Conservation (phyloP, 53 echinoderm and acorn worm genomes). For the Antedon mediterranea region DNA sequence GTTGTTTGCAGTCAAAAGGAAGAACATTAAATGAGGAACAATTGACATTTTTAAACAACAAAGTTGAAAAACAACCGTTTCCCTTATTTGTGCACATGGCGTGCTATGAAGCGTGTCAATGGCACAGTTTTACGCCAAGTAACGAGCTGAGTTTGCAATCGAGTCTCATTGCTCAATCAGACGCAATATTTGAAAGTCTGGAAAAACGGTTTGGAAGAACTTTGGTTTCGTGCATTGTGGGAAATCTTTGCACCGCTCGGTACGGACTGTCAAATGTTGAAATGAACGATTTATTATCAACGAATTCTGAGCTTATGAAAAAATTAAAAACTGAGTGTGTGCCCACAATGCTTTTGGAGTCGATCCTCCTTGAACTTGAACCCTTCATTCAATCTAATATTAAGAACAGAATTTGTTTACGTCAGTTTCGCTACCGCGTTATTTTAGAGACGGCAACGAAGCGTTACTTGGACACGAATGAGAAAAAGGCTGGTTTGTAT, state of each 20-base stretch:
- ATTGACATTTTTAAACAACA: slow-evolving; percentile 35
- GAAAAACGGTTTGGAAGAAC: slow-evolving; percentile 62
- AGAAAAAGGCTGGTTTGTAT: slow-evolving; percentile 37
- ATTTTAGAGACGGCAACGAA: slow-evolving; percentile 50
- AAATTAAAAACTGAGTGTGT: slow-evolving; percentile 41
- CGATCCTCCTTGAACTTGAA: slow-evolving; percentile 58
- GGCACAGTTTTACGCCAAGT: slow-evolving; percentile 54
- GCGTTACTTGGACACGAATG: slow-evolving; percentile 46
- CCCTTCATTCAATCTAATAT: slow-evolving; percentile 49
- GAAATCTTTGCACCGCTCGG: slow-evolving; percentile 44
- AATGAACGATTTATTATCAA: slow-evolving; percentile 84
- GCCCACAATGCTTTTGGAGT: slow-evolving; percentile 68
- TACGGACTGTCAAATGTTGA: slow-evolving; percentile 77
- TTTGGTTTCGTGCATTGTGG: slow-evolving; percentile 41
- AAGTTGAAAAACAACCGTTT: slow-evolving; percentile 30
- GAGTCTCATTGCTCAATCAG: slow-evolving; percentile 45
- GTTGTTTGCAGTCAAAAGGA: slow-evolving; percentile 47
- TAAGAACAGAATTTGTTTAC: slow-evolving; percentile 34
- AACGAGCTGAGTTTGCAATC: slow-evolving; percentile 27
- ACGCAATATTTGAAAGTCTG: slow-evolving; percentile 38
- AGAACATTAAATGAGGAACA: slow-evolving; percentile 65
- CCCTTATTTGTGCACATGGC: slow-evolving; percentile 64
- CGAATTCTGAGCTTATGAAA: slow-evolving; percentile 68
- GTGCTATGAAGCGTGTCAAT: slow-evolving; percentile 42
- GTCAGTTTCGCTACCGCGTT: slow-evolving; percentile 44